These are phyloP conservation scores for Dicranocentrus wangi DNA, from an alignment of 2,888 invertebrate genomes.

Conservation along the genomic window DNA sequence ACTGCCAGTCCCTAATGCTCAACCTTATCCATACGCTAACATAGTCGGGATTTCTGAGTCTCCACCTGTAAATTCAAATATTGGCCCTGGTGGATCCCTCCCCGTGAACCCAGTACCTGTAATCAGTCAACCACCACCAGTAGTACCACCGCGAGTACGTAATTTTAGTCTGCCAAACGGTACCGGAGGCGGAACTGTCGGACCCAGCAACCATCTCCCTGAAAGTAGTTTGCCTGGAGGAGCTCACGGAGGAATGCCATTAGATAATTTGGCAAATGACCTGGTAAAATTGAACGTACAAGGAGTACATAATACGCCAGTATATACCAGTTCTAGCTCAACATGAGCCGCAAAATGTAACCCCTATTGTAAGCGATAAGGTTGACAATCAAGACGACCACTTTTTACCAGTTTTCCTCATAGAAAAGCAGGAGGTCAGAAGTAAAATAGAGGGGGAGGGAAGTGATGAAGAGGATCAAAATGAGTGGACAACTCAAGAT, in stretches of 20 bases:
- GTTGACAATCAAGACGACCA: slow-evolving; percentile 31
- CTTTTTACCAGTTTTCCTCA: slow-evolving; percentile 67
- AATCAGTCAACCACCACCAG: background rate
- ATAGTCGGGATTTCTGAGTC: background rate
- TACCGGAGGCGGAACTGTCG: too few relatives aligned
- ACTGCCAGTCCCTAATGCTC: slow-evolving; percentile 43
- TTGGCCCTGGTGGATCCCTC: slow-evolving; percentile 1
- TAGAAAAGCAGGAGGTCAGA: slow-evolving; percentile 42
- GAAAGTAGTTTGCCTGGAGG: too few relatives aligned
- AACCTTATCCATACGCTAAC: background rate
- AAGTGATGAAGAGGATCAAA: slow-evolving; percentile 57
- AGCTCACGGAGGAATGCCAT: slow-evolving; percentile 17
- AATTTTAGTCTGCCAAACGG: too few relatives aligned
- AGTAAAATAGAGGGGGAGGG: slow-evolving; percentile 20
- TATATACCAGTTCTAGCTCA: too few relatives aligned
- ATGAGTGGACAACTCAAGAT: slow-evolving; percentile 63
- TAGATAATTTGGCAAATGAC: background rate
- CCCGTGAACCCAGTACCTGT: background rate
- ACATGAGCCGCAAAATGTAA: background rate
- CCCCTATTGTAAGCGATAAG: too few relatives aligned
- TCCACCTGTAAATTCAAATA: background rate
- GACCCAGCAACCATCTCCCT: too few relatives aligned
- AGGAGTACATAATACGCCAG: too few relatives aligned
- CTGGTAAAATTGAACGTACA: background rate
- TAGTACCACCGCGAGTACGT: background rate